Evolutionary conservation across 2,113 vertebrate genomes (phyloP).

Genomic region (Azemiops feae): DNA sequence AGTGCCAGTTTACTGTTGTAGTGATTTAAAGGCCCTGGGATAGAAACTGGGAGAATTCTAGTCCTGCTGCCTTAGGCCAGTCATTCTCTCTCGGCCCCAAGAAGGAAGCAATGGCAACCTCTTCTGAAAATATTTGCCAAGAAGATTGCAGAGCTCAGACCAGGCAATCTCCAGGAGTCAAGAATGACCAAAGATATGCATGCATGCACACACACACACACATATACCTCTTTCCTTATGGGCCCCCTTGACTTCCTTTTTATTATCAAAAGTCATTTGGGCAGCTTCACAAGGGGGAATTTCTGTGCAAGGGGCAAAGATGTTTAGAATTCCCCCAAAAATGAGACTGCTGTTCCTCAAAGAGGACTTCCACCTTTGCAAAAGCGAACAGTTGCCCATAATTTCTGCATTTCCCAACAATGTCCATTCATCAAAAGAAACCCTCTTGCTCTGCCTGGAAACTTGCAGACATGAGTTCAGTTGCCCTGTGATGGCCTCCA

Average conservation of each 20-base stretch:
- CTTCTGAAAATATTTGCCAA: background rate
- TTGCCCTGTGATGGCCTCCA: background rate
- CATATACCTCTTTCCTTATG: no score
- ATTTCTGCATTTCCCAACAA: background rate
- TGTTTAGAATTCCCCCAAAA: background rate
- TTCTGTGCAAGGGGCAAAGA: background rate
- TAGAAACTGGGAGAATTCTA: background rate
- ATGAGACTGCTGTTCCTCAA: background rate
- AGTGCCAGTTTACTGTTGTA: background rate
- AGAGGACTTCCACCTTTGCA: background rate
- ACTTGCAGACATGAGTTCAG: background rate
- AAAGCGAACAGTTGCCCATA: conserved; percentile 2
- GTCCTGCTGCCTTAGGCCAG: background rate
- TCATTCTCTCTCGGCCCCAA: background rate
- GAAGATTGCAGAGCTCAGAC: background rate
- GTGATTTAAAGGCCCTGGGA: background rate
- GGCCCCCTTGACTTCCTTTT: background rate
- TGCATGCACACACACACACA: no score
- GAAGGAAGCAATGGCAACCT: no score
- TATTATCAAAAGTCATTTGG: background rate
- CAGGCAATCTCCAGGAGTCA: no score
- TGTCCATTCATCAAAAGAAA: background rate
- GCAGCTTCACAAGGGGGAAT: background rate
- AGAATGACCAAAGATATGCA: no score
- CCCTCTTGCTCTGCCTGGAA: no score